A percentile compares a stretch with the other conserved stretches of the same genome.
Conservation (phyloP, 2,888 invertebrate genomes). For the Agrochola circellaris region DNA sequence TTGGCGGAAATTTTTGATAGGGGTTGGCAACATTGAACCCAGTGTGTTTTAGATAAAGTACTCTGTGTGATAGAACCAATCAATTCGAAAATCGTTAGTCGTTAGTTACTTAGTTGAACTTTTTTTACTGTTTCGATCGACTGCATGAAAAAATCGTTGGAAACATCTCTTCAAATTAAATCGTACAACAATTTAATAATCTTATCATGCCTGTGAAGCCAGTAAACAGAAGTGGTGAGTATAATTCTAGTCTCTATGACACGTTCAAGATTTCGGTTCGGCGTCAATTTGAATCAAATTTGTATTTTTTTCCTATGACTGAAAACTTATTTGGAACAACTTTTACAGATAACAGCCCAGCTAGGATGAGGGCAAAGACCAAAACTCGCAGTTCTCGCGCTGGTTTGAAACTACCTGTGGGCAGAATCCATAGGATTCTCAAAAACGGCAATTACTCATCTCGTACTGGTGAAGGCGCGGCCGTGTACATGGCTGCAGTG, state of each 20-base stretch:
- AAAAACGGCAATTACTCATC: constrained; percentile 92
- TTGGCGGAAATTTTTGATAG: too few relatives aligned
- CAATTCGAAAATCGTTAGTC: neutral
- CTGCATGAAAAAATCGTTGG: neutral
- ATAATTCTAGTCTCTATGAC: neutral
- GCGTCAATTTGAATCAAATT: constrained; percentile 1
- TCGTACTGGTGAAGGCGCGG: constrained; percentile 89
- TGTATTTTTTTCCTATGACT: neutral
- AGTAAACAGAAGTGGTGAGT: constrained; percentile 38
- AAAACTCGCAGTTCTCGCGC: constrained; percentile 90
- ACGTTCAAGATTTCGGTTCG: constrained; percentile 1
- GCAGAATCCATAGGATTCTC: constrained; percentile 91
- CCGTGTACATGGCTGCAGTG: constrained; percentile 91
- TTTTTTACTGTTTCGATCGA: neutral
- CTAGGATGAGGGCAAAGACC: constrained; percentile 77
- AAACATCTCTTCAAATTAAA: neutral
- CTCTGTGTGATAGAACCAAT: too few relatives aligned
- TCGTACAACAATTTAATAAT: constrained; percentile 5
- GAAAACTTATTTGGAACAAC: neutral
- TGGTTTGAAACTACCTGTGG: constrained; percentile 91
- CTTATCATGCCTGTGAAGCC: constrained; percentile 40
- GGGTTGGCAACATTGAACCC: too few relatives aligned
- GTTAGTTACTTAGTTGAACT: neutral
- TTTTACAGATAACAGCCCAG: constrained; percentile 47
- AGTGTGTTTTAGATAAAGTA: too few relatives aligned